Base-by-base conservation (phyloP, 2,113 vertebrate species). In the Macrotis lagotis region DNA sequence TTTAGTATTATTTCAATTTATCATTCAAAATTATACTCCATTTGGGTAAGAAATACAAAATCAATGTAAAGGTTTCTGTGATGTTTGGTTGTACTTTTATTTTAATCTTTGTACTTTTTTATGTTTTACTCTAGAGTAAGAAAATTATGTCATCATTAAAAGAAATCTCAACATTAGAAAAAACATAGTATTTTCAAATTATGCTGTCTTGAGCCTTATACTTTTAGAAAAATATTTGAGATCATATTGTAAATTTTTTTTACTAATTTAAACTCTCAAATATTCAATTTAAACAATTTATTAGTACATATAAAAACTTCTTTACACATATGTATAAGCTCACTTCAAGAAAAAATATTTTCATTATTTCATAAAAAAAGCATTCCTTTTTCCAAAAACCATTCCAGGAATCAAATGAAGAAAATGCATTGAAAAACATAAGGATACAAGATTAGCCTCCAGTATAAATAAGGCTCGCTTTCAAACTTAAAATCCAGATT, bases 341-440 rank as follows among this genome's bases (percentile, higher is more conserved):
- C 3, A 44, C 91, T 94, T 94, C 93, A 25, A 66, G 37, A 48
- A 93, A 95, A 47, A 91, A 93, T 37, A 51, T n/a, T 59, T n/a
- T 93, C 44, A 92, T 28, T 49, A 92, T 83, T 51, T 50, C 10
- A 93, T 24, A 24, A 96, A 96, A 44, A 95, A 96, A 97, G 88
- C 0, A 49, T 6, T 11, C 51, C 66, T 97, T 95, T 96, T 96
- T 96, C 88, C 88, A 89, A 96, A 96, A 51, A 50, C 10, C 25
- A 74, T 91, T 74, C 19, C 92, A 95, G 88, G 28, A 97, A 93
- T 1, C 92, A 50, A 96, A 91, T 31, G 37, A 95, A 50, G 31
- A 95, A 95, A 95, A 94, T 28, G 3, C 10, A 92, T 50, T 25
- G 11, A 53, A 93, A 51, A 92, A 83, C 25, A 91, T 1, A 95